A percentile compares a stretch with the other conserved stretches of the same genome.
These are phyloP conservation scores for Conistra vaccinii DNA, from an alignment of 2,888 invertebrate genomes.

Conservation along the genomic window DNA sequence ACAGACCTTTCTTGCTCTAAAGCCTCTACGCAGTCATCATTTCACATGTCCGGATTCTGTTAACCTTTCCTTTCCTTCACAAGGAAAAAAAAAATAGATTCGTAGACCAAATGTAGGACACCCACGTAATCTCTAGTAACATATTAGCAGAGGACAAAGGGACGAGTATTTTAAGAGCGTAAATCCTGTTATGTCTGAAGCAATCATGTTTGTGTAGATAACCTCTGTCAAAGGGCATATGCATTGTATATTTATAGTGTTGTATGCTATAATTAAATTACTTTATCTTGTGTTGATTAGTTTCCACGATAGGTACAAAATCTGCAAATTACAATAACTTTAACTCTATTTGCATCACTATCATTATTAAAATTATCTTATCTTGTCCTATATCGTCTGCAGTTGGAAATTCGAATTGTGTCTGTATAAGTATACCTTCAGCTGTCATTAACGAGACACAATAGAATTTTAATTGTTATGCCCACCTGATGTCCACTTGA, in stretches of 20 bases:
- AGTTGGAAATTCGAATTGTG: not conserved
- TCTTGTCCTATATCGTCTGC: not conserved
- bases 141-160: constrained; percentile 35
- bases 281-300: constrained; percentile 11
- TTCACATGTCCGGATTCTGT: constrained; percentile 13
- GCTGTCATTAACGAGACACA: too few relatives aligned
- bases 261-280: constrained; percentile 48
- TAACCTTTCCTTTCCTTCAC: constrained; percentile 38
- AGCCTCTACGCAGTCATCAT: too few relatives aligned
- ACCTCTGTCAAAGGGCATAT: constrained; percentile 27
- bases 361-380: not conserved
- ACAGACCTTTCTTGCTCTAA: too few relatives aligned
- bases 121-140: constrained; percentile 1
- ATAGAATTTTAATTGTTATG: too few relatives aligned
- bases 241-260: constrained; percentile 2
- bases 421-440: not conserved
- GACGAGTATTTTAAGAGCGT: constrained; percentile 13
- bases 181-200: constrained; percentile 5
- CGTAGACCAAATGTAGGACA: not conserved
- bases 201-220: constrained; percentile 45
- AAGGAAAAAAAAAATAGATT: constrained; percentile 26
- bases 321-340: constrained; percentile 6
- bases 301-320: constrained; percentile 7
- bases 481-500: too few relatives aligned
- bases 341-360: not conserved